Percentiles rank a stretch among this genome's conserved stretches.
phyloP scores from a whole-genome alignment of 2,888 invertebrate species.

The Cantharis nigra region DNA sequence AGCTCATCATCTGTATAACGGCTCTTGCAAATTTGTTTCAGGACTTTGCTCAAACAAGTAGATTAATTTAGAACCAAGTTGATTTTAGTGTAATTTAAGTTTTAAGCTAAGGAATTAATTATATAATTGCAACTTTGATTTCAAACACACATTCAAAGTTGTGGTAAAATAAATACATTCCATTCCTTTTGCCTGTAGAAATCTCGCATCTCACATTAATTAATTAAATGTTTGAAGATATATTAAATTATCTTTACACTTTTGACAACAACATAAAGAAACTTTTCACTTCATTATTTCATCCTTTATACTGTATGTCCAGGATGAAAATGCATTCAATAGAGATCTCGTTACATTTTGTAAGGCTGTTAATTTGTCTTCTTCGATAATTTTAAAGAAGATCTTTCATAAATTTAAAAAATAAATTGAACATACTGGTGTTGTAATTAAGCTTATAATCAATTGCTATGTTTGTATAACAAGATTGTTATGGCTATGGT shows the following conservation, averaged over 20 bases:
- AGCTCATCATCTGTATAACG: slow-evolving; percentile 1
- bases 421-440: no score
- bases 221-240: not conserved
- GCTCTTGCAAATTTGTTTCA: not conserved
- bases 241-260: not conserved
- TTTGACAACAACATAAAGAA: not conserved
- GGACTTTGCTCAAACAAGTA: not conserved
- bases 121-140: not conserved
- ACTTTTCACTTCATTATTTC: not conserved
- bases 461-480: no score
- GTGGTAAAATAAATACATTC: not conserved
- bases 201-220: not conserved
- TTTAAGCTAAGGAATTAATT: not conserved
- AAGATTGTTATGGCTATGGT: no score
- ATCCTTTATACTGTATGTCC: no score
- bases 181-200: not conserved
- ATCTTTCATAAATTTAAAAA: no score
- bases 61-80: slow-evolving; percentile 1
- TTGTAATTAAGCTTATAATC: no score
- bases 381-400: no score
- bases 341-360: no score
- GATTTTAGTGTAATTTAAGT: slow-evolving; percentile 1
- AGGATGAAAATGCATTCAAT: no score
- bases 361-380: no score
- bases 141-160: not conserved